Evolutionary conservation across 2,113 vertebrate genomes (phyloP).

Genomic region (Alligator mississippiensis): DNA sequence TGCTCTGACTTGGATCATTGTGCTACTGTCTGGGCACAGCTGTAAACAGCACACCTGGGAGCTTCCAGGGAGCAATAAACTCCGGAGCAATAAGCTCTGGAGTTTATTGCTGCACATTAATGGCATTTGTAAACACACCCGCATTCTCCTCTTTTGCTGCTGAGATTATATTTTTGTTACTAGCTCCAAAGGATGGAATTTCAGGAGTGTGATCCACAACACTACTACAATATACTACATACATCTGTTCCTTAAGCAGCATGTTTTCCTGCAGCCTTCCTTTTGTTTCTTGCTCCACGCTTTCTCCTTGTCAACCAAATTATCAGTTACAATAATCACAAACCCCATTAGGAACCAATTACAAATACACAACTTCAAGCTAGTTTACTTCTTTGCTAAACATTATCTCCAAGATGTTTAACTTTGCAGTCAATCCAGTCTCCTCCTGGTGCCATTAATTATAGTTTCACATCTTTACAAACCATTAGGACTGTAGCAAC

Average conservation of each 20-base stretch:
- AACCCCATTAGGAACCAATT: slow-evolving; percentile 67
- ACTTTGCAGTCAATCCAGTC: slow-evolving; percentile 44
- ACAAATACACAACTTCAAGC: slow-evolving; percentile 30
- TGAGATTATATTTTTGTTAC: slow-evolving; percentile 16
- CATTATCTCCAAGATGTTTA: slow-evolving; percentile 35
- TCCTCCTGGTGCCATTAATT: slow-evolving; percentile 45
- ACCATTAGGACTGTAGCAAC: background rate
- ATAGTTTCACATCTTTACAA: slow-evolving; percentile 19
- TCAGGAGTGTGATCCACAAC: slow-evolving; percentile 18
- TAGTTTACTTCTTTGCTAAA: slow-evolving; percentile 52
- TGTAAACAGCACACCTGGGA: no score
- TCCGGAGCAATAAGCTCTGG: no score
- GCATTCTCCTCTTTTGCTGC: background rate
- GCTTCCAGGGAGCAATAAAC: no score
- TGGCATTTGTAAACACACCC: no score
- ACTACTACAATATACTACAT: slow-evolving; percentile 15
- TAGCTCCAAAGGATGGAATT: slow-evolving; percentile 42
- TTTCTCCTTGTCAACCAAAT: slow-evolving; percentile 58
- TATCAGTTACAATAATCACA: slow-evolving; percentile 71
- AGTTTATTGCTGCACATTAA: no score
- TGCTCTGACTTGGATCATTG: no score
- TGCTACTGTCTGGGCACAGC: no score
- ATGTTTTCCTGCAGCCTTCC: slow-evolving; percentile 29
- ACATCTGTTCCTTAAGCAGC: slow-evolving; percentile 34
- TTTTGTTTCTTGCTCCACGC: slow-evolving; percentile 15